These are phyloP conservation scores for Kuschelorhynchus macadamiae DNA, from an alignment of 2,888 invertebrate genomes.

Conservation along the genomic window DNA sequence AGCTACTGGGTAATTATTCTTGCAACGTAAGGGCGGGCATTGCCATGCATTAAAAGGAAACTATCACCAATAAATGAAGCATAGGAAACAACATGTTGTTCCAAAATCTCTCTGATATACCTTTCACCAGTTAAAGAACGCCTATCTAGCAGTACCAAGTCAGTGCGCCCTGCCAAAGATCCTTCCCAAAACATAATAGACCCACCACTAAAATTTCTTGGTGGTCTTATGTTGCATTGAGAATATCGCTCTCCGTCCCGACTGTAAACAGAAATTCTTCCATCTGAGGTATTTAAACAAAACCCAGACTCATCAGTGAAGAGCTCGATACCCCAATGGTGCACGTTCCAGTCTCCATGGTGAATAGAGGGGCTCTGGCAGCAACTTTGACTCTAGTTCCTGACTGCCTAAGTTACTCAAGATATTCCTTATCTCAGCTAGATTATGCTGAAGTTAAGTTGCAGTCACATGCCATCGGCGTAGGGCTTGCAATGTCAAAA, in stretches of 20 bases:
- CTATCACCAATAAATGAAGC: not conserved
- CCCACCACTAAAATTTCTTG: constrained; percentile 14
- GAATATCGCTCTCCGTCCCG: constrained; percentile 1
- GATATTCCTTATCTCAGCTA: constrained; percentile 7
- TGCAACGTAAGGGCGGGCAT: constrained; percentile 16
- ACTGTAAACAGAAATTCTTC: constrained; percentile 8
- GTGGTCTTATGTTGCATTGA: constrained; percentile 13
- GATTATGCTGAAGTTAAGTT: constrained; percentile 4
- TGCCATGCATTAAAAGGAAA: constrained; percentile 18
- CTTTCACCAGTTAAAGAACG: constrained; percentile 4
- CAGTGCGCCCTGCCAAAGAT: constrained; percentile 2
- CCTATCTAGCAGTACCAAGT: not conserved
- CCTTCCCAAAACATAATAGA: constrained; percentile 6
- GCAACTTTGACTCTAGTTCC: constrained; percentile 1
- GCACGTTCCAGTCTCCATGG: not conserved
- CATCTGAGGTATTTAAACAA: not conserved
- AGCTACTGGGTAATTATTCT: constrained; percentile 4
- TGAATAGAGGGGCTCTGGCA: constrained; percentile 1
- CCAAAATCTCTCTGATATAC: constrained; percentile 17
- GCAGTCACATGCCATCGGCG: constrained; percentile 9
- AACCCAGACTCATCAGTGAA: not conserved
- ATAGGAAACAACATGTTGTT: constrained; percentile 9
- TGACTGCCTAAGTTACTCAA: not conserved
- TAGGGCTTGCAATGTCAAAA: not conserved
- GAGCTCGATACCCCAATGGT: no score